Percentiles rank a stretch among this genome's conserved stretches.
These are phyloP conservation scores for Mesorhabditis belari DNA, from an alignment of 2,888 invertebrate species.

Conservation along the genomic window DNA sequence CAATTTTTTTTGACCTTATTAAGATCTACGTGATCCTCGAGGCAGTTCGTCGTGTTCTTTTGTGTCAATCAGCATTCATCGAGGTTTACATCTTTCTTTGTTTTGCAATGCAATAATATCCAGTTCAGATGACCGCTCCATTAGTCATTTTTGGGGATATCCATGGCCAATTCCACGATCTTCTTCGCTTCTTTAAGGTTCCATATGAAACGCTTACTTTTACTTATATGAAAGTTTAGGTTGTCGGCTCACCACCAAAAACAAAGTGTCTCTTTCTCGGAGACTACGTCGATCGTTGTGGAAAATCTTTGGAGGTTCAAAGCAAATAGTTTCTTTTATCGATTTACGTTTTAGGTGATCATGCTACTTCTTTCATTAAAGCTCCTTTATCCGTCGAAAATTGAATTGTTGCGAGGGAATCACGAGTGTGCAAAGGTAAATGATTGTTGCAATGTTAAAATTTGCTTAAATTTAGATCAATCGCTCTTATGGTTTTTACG, in stretches of 20 bases:
- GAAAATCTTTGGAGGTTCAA: slow-evolving; percentile 34
- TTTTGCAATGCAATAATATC: too few species aligned
- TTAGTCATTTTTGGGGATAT: slow-evolving; percentile 38
- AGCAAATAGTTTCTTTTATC: too few species aligned
- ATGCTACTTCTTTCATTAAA: slow-evolving; percentile 42
- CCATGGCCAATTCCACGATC: slow-evolving; percentile 40
- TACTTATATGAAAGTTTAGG: background rate
- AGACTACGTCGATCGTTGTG: slow-evolving; percentile 45
- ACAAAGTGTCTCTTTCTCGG: slow-evolving; percentile 36
- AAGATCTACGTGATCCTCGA: background rate
- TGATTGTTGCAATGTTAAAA: too few species aligned
- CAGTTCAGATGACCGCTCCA: slow-evolving; percentile 19
- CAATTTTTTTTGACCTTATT: too few species aligned
- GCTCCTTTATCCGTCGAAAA: slow-evolving; percentile 21
- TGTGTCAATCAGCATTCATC: background rate
- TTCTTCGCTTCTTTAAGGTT: slow-evolving; percentile 11
- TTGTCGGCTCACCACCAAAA: slow-evolving; percentile 36
- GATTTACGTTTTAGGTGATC: too few species aligned
- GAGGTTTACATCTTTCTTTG: too few species aligned
- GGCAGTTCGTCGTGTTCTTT: background rate
- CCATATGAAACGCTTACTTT: background rate
- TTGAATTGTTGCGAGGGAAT: slow-evolving; percentile 42
- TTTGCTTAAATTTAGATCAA: too few species aligned
- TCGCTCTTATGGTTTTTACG: slow-evolving; percentile 40
- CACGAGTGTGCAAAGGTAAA: slow-evolving; percentile 43